Evolutionary conservation across 2,797 vertebrate genomes (phyloP).

Genomic region (Chaetophractus vellerosus): DNA sequence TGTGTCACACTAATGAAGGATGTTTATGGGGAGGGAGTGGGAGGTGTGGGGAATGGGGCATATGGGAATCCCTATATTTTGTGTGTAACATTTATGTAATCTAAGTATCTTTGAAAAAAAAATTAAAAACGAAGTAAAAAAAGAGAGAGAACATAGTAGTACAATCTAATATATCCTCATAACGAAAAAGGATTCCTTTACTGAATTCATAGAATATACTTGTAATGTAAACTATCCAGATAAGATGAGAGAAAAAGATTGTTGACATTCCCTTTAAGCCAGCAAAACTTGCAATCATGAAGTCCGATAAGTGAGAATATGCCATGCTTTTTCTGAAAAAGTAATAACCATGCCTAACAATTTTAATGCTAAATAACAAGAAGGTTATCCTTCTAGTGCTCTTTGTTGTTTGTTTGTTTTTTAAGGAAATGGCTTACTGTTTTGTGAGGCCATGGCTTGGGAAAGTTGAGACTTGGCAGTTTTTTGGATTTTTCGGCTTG

Average conservation of each 20-base stretch:
- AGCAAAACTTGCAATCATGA: neutral
- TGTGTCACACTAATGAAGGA: too few species aligned
- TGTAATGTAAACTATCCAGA: neutral
- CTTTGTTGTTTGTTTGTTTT: neutral
- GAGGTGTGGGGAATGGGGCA: too few species aligned
- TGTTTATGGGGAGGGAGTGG: too few species aligned
- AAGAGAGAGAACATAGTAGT: neutral
- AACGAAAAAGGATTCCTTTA: conserved; percentile 44
- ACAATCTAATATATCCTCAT: conserved; percentile 7
- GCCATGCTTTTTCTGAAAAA: conserved; percentile 16
- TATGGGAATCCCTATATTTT: too few species aligned
- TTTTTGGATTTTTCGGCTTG: neutral
- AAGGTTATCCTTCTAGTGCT: conserved; percentile 14
- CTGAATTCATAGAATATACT: conserved; percentile 15
- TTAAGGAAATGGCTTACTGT: neutral
- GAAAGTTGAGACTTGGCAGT: neutral
- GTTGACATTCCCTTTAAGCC: neutral
- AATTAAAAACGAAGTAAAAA: too few species aligned
- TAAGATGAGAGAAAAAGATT: neutral
- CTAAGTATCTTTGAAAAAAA: too few species aligned
- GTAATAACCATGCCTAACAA: neutral
- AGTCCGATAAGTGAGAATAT: neutral
- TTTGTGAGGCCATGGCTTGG: neutral
- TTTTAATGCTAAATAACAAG: conserved; percentile 43
- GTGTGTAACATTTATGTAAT: too few species aligned